phyloP scores from a whole-genome alignment of 2,888 invertebrate genomes.

The Nephrotoma flavescens region DNA sequence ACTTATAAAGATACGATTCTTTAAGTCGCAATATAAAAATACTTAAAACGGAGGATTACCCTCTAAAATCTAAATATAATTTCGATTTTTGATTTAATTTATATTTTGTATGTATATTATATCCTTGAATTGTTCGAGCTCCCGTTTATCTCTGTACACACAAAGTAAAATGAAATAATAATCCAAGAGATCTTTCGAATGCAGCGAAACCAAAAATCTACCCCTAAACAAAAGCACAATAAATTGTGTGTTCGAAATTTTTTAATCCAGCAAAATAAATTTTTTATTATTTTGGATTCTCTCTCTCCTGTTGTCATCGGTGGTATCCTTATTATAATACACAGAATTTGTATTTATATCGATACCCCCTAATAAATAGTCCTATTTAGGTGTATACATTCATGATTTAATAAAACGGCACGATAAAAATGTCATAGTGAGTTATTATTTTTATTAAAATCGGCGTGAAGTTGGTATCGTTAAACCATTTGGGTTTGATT shows the following conservation, averaged over 20 bases:
- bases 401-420: not conserved
- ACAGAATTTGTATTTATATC: not conserved
- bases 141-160: not conserved
- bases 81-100: not conserved
- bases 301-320: not conserved
- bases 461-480: not conserved
- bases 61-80: not conserved
- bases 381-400: not conserved
- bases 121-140: not conserved
- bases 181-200: not conserved
- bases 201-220: not conserved
- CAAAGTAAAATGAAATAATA: not conserved
- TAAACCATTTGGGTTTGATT: not conserved
- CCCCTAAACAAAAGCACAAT: not conserved
- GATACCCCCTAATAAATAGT: not conserved
- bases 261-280: not conserved
- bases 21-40: not conserved
- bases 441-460: not conserved
- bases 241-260: not conserved
- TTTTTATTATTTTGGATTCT: not conserved
- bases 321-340: not conserved
- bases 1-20: not conserved
- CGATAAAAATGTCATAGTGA: not conserved
- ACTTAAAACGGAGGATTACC: not conserved
- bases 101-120: not conserved